Conservation (phyloP, 2,888 invertebrate species). For the Falcaria lacertinaria region DNA sequence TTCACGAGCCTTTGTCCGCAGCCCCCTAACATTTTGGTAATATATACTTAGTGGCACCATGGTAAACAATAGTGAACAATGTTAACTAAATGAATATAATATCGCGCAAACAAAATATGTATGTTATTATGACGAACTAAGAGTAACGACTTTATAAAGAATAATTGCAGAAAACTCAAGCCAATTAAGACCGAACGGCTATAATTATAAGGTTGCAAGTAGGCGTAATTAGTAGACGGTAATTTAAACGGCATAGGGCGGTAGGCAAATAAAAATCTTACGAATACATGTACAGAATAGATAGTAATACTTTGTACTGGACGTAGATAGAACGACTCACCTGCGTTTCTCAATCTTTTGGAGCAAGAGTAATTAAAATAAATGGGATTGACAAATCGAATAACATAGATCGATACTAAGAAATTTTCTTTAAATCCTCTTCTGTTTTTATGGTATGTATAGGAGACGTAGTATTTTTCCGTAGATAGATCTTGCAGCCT, state of each 20-base stretch:
- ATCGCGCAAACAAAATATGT: background rate
- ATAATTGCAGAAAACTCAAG: background rate
- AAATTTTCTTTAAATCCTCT: slow-evolving; percentile 9
- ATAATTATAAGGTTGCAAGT: background rate
- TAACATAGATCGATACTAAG: background rate
- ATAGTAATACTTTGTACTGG: background rate
- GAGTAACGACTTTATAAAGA: too few species aligned
- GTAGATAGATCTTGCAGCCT: slow-evolving; percentile 12
- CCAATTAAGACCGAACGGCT: too few species aligned
- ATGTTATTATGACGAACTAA: background rate
- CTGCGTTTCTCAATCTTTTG: background rate
- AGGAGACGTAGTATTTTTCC: slow-evolving; percentile 12
- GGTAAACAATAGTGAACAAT: background rate
- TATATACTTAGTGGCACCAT: background rate
- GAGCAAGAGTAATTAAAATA: background rate
- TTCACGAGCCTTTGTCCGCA: background rate
- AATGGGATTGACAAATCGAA: too few species aligned
- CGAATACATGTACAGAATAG: too few species aligned
- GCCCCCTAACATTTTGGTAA: slow-evolving; percentile 3
- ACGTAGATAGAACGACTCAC: background rate
- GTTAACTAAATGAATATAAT: background rate
- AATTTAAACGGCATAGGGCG: background rate
- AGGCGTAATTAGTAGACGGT: background rate
- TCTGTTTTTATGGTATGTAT: slow-evolving; percentile 8
- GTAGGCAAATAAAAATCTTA: background rate